These are phyloP conservation scores for Karalla daura DNA, from an alignment of 2,797 vertebrate species.

Conservation along the genomic window DNA sequence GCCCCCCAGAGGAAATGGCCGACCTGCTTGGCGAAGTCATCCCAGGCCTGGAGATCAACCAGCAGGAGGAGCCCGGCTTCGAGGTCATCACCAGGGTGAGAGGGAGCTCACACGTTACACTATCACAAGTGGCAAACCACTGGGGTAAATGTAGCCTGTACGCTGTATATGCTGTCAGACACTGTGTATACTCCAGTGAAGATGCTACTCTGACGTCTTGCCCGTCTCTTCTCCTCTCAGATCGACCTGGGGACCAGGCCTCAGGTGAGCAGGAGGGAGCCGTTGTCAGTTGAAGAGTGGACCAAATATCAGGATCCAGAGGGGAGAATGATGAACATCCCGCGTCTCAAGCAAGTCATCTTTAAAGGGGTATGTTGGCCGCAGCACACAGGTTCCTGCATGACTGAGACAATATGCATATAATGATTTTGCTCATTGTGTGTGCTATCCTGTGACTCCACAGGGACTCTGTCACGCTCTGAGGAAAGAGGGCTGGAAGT, in stretches of 20 bases:
- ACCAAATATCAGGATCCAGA: constrained; percentile 88
- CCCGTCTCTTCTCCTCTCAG: constrained; percentile 73
- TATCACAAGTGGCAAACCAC: no score
- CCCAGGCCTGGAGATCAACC: constrained; percentile 94
- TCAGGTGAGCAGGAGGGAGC: constrained; percentile 87
- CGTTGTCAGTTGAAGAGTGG: constrained; percentile 91
- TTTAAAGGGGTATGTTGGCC: constrained; percentile 93
- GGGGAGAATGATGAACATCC: constrained; percentile 86
- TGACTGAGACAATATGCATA: no score
- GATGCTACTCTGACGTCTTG: no score
- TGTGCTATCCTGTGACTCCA: constrained; percentile 8
- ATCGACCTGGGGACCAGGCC: constrained; percentile 91
- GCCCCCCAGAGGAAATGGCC: constrained; percentile 92
- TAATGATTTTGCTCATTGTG: background rate
- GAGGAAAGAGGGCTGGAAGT: constrained; percentile 95
- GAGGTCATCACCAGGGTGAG: constrained; percentile 96
- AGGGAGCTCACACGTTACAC: no score
- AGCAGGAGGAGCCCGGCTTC: constrained; percentile 95
- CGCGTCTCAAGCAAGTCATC: constrained; percentile 86
- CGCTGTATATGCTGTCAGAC: no score
- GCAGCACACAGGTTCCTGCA: no score
- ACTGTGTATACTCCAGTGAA: no score
- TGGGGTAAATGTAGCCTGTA: no score
- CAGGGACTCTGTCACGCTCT: constrained; percentile 92
- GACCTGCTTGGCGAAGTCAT: constrained; percentile 92